These are phyloP conservation scores for Hydractinia symbiolongicarpus DNA, from an alignment of 30 jellyfish, hydroid and myxozoan genomes.

Conservation along the genomic window DNA sequence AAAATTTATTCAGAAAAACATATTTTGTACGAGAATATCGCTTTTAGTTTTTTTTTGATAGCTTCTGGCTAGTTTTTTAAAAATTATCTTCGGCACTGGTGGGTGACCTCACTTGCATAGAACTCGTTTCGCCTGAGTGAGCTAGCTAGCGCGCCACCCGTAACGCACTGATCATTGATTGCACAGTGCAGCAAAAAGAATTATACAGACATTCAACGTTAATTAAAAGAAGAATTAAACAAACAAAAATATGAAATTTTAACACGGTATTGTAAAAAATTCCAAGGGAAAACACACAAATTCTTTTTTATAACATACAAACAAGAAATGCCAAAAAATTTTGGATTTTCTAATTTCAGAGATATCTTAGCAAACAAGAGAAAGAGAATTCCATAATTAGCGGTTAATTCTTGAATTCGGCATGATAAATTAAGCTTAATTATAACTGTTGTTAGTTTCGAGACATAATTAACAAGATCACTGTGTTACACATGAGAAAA, in stretches of 20 bases:
- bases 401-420: too few species aligned
- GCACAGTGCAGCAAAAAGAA: conserved; percentile 28
- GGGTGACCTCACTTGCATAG: conserved; percentile 31
- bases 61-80: too few species aligned
- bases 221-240: not conserved
- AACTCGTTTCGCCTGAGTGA: conserved; percentile 52
- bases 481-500: too few species aligned
- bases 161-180: conserved; percentile 22
- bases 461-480: too few species aligned
- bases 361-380: too few species aligned
- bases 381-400: too few species aligned
- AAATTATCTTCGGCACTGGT: conserved; percentile 28
- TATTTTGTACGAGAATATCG: too few species aligned
- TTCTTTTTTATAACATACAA: not conserved
- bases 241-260: not conserved
- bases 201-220: conserved; percentile 1
- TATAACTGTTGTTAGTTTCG: too few species aligned
- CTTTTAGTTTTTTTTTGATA: too few species aligned
- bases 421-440: too few species aligned
- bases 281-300: not conserved
- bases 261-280: not conserved
- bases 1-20: too few species aligned
- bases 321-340: not conserved
- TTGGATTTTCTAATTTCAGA: not conserved
- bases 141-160: conserved; percentile 34